Percentiles rank a stretch among this genome's conserved stretches.
Conservation (phyloP, 2,888 invertebrate genomes). For the Callinectes sapidus region DNA sequence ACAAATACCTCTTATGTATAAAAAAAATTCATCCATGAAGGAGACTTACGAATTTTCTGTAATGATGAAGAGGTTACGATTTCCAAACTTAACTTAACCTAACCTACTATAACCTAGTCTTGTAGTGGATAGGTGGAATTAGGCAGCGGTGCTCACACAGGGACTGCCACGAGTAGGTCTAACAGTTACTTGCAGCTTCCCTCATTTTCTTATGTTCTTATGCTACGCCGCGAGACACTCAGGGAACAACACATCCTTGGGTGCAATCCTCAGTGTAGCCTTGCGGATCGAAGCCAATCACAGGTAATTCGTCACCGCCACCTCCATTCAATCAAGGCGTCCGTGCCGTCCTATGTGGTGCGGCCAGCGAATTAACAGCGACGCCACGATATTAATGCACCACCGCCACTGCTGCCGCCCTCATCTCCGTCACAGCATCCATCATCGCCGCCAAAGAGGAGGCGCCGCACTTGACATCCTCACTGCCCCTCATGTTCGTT, state of each 20-base stretch:
- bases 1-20: too few species aligned
- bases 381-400: neutral
- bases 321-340: slow-evolving; percentile 13
- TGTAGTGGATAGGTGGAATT: too few species aligned
- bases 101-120: too few species aligned
- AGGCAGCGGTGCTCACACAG: too few species aligned
- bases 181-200: too few species aligned
- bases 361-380: neutral
- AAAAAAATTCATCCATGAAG: too few species aligned
- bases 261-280: neutral
- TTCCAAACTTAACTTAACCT: too few species aligned
- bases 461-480: neutral
- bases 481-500: neutral
- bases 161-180: too few species aligned
- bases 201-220: too few species aligned
- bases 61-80: too few species aligned
- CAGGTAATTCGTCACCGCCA: neutral
- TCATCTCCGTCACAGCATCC: neutral
- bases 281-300: slow-evolving; percentile 30
- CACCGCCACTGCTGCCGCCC: neutral
- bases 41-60: too few species aligned
- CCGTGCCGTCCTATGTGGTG: neutral
- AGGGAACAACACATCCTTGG: neutral
- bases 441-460: neutral
- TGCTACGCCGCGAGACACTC: neutral